Evolutionary conservation across 2,888 invertebrate species (phyloP).

Genomic region (Oligia fasciuncula): DNA sequence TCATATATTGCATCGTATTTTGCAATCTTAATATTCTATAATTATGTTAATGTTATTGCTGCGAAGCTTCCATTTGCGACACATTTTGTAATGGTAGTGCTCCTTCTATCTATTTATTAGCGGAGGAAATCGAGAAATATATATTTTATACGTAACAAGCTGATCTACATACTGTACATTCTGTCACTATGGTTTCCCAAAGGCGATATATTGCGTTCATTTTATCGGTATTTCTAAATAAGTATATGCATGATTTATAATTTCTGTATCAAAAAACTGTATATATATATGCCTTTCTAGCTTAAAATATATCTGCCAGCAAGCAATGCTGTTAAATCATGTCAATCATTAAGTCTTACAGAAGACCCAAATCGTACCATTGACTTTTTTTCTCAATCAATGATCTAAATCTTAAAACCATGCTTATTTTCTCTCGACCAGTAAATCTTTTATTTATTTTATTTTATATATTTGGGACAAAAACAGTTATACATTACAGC

Average conservation of each 20-base stretch:
- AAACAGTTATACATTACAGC: too few species aligned
- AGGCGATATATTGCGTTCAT: background rate
- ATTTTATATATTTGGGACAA: too few species aligned
- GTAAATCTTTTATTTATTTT: too few species aligned
- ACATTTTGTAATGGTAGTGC: slow-evolving; percentile 40
- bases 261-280: background rate
- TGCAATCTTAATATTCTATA: slow-evolving; percentile 49
- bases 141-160: slow-evolving; percentile 5
- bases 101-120: slow-evolving; percentile 36
- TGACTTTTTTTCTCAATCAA: background rate
- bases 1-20: slow-evolving; percentile 53
- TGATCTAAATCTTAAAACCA: background rate
- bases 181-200: background rate
- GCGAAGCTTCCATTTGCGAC: slow-evolving; percentile 38
- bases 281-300: too few species aligned
- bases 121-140: slow-evolving; percentile 1
- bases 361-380: background rate
- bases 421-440: background rate
- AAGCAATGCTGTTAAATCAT: background rate
- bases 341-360: background rate
- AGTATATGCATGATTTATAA: background rate
- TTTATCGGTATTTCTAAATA: background rate
- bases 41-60: slow-evolving; percentile 54
- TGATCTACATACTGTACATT: slow-evolving; percentile 17
- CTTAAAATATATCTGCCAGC: background rate